Conservation (phyloP, 1,140 invertebrate genomes). For the Carposina sasakii region DNA sequence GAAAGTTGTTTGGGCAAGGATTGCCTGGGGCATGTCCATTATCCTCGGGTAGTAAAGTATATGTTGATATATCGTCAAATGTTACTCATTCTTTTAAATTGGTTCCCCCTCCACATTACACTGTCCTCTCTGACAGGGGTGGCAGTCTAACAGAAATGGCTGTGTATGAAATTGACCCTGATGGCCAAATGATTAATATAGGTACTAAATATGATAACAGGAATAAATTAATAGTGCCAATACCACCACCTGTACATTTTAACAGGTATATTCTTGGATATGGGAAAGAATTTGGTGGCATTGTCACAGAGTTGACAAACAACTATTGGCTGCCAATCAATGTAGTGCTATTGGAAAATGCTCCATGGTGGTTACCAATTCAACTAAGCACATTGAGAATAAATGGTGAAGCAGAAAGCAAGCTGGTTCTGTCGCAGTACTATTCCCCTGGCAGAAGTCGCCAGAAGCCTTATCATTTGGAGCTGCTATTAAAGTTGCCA, state of each 20-base stretch:
- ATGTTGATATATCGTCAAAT: constrained; percentile 85
- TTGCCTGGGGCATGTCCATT: constrained; percentile 85
- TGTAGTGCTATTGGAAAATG: constrained; percentile 83
- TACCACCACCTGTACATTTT: constrained; percentile 82
- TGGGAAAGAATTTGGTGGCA: constrained; percentile 89
- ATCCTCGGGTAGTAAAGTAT: constrained; percentile 83
- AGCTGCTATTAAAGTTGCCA: constrained; percentile 87
- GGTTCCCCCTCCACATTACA: constrained; percentile 72
- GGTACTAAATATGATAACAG: constrained; percentile 65
- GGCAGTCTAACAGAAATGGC: constrained; percentile 78
- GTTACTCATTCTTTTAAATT: constrained; percentile 74
- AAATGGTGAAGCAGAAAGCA: constrained; percentile 72
- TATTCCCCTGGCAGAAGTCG: constrained; percentile 86
- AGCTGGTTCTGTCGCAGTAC: constrained; percentile 80
- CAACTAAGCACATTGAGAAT: constrained; percentile 92
- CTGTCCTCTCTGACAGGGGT: constrained; percentile 76
- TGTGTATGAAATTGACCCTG: constrained; percentile 78
- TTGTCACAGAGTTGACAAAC: constrained; percentile 87
- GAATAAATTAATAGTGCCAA: constrained; percentile 56
- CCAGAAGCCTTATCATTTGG: constrained; percentile 89
- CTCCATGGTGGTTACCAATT: constrained; percentile 95
- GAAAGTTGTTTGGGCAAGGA: constrained; percentile 88
- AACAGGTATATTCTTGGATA: constrained; percentile 89
- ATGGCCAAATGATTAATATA: constrained; percentile 79
- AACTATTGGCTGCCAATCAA: constrained; percentile 81